Evolutionary conservation across 2,797 vertebrate species (phyloP), one percentile per base, ranked within the genome.

Genomic region (Oreonectes daqikongensis): DNA sequence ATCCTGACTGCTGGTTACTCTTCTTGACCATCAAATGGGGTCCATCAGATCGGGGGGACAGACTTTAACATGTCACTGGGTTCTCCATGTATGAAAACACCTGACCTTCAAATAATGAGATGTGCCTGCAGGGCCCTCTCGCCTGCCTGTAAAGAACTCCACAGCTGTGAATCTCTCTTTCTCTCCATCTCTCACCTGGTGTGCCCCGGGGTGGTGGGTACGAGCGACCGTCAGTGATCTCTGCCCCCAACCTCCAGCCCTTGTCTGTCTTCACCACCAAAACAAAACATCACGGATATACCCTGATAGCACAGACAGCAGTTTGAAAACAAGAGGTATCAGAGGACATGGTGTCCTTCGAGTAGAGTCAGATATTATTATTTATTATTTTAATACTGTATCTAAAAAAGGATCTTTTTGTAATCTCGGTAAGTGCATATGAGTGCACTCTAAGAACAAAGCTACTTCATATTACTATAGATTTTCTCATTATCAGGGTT

Each of bases 51-150:
- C 42, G 52, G 65, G 30, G 57, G 79, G 86, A 88, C 87, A 84
- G 83, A 84, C 81, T 87, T 83, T 59, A 84, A 84, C 86, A 85
- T 87, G 86, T 87, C 87, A 70, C 69, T 50, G 72, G 64, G 72
- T 69, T 83, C 53, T 75, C 74, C 24, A 78, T 5, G 59, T 80
- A 84, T 84, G 83, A 86, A 83, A 73, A 83, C 66, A 78, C 77
- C 79, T 88, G 89, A 90, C 66, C 72, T 86, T 86, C 85, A 90
- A 81, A 85, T 65, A 82, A 85, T 85, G 88, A 84, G 83, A 82
- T 66, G 59, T 74, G 73, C 86, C 87, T 85, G 7, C 67, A 69
- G 86, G 89, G 75, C 46, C 75, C 55, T 74, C 50, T 68, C 32
- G 59, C 71, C 68, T 77, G 63, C 76, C 79, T 83, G 81, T 63